Evolutionary conservation across 2,797 vertebrate species (phyloP), one percentile per base, ranked within the genome.

Genomic region (Garrulus glandarius): DNA sequence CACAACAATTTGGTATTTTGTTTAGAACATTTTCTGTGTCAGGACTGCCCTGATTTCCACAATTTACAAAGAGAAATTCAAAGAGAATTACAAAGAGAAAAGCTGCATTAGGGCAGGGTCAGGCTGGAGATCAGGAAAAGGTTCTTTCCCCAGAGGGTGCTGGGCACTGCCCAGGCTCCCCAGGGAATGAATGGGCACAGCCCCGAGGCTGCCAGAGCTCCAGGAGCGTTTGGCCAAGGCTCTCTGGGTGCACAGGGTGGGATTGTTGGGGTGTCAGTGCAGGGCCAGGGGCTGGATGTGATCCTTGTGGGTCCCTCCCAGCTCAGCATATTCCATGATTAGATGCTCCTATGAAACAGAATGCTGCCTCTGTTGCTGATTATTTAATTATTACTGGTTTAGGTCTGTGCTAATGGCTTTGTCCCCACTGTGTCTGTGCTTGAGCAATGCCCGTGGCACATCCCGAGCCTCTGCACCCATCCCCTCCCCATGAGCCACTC

Each of bases 171-270:
- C 5, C 71, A 83, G 64, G 50, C 57, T 77, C 50, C 57, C 37
- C 57, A 52, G 50, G 44, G 30, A 50, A n/a, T 52, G 29, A 50
- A n/a, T 52, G 50, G 49, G 1, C 49, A 6, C 23, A 0, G 71
- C 50, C 39, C 71, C 0, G 0, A 39, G 57, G 43, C 49, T 70
- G 29, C 32, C 71, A 39, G 71, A 89, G 50, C 72, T 89, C 21
- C 44, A 46, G 72, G 17, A 39, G 57, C 0, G 2, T 39, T 64
- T 44, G 64, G 44, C 8, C 13, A 53, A 0, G 0, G 0, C 24
- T 46, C 1, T 0, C 34, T 10, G 32, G 60, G 32, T 56, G 61
- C 20, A 0, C 52, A 65, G 44, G n/a, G 57, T 70, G 59, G 44
- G 57, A 11, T 20, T 52, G 49, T 46, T 64, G 65, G 57, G 21